Evolutionary conservation across 2,888 invertebrate species (phyloP), one percentile per base, ranked within the genome.

Genomic region (Drosophila colorata): DNA sequence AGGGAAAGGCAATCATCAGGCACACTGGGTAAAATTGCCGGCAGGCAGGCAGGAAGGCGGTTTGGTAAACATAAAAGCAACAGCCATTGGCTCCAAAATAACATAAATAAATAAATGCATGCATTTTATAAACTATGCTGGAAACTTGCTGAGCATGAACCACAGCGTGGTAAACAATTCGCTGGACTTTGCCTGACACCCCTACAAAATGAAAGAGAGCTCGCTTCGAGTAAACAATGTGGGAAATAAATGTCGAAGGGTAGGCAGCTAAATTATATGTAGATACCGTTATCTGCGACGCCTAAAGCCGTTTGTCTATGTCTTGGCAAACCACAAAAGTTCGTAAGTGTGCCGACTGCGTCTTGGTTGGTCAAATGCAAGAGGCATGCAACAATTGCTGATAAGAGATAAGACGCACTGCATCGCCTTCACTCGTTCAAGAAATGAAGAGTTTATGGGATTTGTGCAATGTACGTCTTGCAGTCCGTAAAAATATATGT

Each of bases 141-240:
- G 14, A 23, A 55, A 61, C 66, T 66, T 57, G 43, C 28, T 25
- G 61, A 64, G 78, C 84, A 80, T 66, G 74, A 87, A 63, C 87
- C 80, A 81, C 74, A 74, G 53, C 33, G 65, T 56, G 67, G 76
- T 85, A 87, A 81, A 87, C 87, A 81, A 81, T 81, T 81, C 75
- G 40, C 44, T 41, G 53, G 38, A 49, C 56, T 48, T 59, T 51
- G 63, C 40, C 56, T 56, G 60, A 43, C 52, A 44, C 9, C 59
- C 61, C 53, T 58, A 58, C 49, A 65, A 55, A 52, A 48, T 46
- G 37, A 25, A 53, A 38, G 38, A 46, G 44, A 43, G 23, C 49
- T 43, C 48, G 69, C 58, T 46, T 64, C 49, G 59, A 65, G 81
- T 81, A 81, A 87, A 81, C 81, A 81, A 72, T 67, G 51, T 58